Conservation (phyloP, 2,888 invertebrate genomes). For the Ochlodes sylvanus region DNA sequence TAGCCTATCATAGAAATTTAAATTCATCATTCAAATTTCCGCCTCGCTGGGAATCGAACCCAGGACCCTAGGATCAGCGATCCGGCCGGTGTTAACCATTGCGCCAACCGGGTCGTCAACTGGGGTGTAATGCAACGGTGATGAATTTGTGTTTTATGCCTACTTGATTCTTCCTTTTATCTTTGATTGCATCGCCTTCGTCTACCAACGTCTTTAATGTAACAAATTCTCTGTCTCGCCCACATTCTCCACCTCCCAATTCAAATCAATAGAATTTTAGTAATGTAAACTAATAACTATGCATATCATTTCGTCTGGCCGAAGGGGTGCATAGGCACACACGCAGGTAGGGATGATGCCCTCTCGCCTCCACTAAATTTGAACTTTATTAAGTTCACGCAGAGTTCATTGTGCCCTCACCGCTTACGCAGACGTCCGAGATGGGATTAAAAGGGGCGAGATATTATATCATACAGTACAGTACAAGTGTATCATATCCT, state of each 20-base stretch:
- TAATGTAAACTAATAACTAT: slow-evolving; percentile 34
- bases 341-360: slow-evolving; percentile 31
- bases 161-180: too few relatives aligned
- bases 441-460: slow-evolving; percentile 34
- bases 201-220: too few relatives aligned
- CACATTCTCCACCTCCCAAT: slow-evolving; percentile 2
- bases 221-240: not conserved
- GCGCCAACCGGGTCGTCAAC: too few relatives aligned
- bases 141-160: too few relatives aligned
- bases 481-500: slow-evolving; percentile 21
- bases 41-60: too few relatives aligned
- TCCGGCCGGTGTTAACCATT: too few relatives aligned
- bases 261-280: slow-evolving; percentile 31
- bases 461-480: slow-evolving; percentile 19
- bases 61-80: too few relatives aligned
- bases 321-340: slow-evolving; percentile 25
- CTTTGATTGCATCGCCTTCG: too few relatives aligned
- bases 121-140: too few relatives aligned
- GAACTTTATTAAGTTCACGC: slow-evolving; percentile 16
- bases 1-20: too few relatives aligned
- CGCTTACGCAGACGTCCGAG: slow-evolving; percentile 27
- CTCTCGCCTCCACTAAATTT: slow-evolving; percentile 20
- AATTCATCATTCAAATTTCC: too few relatives aligned
- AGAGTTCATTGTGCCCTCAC: slow-evolving; percentile 7
- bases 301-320: slow-evolving; percentile 31